These are phyloP conservation scores for Cephus pygmeus DNA, from an alignment of 2,888 invertebrate species.

Conservation along the genomic window DNA sequence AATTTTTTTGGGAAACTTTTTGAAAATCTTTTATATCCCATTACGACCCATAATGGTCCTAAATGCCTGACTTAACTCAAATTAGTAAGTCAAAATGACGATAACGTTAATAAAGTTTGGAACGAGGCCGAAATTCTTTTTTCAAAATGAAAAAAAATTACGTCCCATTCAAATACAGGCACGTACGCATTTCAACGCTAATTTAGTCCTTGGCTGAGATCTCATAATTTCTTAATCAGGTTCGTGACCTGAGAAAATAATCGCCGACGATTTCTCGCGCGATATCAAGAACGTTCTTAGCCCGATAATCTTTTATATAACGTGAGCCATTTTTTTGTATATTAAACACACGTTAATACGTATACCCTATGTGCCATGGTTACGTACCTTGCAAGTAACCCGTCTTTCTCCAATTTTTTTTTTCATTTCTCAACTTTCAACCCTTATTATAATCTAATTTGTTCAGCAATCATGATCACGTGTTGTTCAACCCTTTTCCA, in stretches of 20 bases:
- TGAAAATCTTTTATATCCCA: too few relatives aligned
- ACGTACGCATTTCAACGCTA: conserved; percentile 1
- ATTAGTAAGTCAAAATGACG: neutral
- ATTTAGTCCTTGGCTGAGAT: neutral
- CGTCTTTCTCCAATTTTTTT: neutral
- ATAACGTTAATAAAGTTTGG: neutral
- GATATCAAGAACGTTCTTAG: neutral
- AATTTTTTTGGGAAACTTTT: neutral
- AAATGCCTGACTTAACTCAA: neutral
- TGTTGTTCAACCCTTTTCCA: neutral
- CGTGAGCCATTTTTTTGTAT: neutral
- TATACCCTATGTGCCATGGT: neutral
- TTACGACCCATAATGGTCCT: neutral
- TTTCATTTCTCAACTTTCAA: neutral
- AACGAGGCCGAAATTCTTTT: neutral
- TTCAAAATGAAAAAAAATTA: neutral
- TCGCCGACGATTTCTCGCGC: neutral
- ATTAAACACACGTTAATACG: neutral
- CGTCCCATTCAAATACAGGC: neutral
- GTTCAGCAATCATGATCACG: neutral
- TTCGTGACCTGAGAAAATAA: conserved; percentile 6
- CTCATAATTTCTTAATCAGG: conserved; percentile 4
- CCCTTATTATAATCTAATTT: neutral
- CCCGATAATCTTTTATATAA: neutral
- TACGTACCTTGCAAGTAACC: neutral